Evolutionary conservation across 2,797 vertebrate species (phyloP), one percentile per base, ranked within the genome.

Genomic region (Onychomys leucogaster): DNA sequence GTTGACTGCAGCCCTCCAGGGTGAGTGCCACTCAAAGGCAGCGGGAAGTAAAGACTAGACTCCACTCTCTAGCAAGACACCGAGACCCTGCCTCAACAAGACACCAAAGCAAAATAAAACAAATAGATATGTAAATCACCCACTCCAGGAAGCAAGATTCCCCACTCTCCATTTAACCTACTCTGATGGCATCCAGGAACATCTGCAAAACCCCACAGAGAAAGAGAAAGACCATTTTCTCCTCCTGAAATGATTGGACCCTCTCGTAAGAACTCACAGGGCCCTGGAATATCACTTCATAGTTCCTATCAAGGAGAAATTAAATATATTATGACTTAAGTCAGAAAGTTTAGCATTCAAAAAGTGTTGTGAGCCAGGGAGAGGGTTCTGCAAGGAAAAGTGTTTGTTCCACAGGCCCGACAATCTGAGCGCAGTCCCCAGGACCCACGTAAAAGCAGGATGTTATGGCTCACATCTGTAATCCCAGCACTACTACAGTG

Each of bases 301-400:
- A 25, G 19, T 67, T 75, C 59, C 23, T 69, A 95, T 93, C 37
- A 85, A 57, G 71, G 52, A 77, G 1, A 67, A 94, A 94, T 82
- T 77, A 87, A 93, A 93, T n/a, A 57, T 13, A 82, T 29, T 43
- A 80, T 7, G 34, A 65, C 61, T 37, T 43, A 90, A 69, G 71
- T 65, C 37, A 92, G 76, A 94, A 80, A 52, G 61, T 46, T 80
- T 55, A 92, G 3, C 14, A 75, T 78, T 34, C 65, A 94, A 90
- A 27, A 93, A 92, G 25, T 3, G 0, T 23, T 43, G 59, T 88
- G 5, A 67, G 25, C 23, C 67, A 57, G 49, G n/a, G n/a, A 73
- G 85, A 41, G 12, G 49, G n/a, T 29, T 57, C 67, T 19, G 5
- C 8, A 29, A 41, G 1, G 29, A 6, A 17, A 87, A 19, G 17